Base-by-base conservation (phyloP, 2,797 vertebrate genomes). In the Etheostoma nigrum region DNA sequence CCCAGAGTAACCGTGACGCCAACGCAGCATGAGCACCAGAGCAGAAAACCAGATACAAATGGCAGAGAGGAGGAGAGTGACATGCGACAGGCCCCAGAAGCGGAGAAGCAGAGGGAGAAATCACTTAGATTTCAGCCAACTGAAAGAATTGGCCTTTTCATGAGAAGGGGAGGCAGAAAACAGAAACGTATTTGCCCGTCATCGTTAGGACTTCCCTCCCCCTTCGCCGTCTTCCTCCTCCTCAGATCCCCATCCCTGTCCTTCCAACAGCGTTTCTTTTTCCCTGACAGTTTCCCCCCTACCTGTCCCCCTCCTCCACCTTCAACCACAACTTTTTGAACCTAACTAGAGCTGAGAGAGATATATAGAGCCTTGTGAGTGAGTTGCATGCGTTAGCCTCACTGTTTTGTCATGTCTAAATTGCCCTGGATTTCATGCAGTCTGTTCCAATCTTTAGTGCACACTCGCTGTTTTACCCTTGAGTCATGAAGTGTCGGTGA, bases 131-230 rank as follows among this genome's bases (percentile, higher is more conserved):
- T 87, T 71, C 81, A 92, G 83, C 84, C 85, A 82, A 89, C 76
- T 85, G 76, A 78, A 80, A 89, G 72, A 91, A 84, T 85, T 88
- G 86, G 80, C 86, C 84, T 88, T 90, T 92, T 82, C 82, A 83
- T 47, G 13, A 69, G 76, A 62, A 55, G 53, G 52, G 71, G 76
- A 67, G 44, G 61, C 58, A 16, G 62, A 30, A 67, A 62, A 70
- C 15, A 1, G 65, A 78, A 87, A 76, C 71, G 61, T 73, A 48
- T 79, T 76, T 80, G 68, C 57, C 0, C 10, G 76, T 72, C 63
- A 53, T 82, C 67, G 30, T 76, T 78, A 72, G n/a, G 30, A 60
- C 64, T 42, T 21, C 33, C 47, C 5, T 18, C 21, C 25, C 11
- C 45, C 51, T 49, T 30, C n/a, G 36, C 59, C 27, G 2, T 21